Evolutionary conservation across 2,888 invertebrate genomes (phyloP).

Genomic region (Cryptus armator): DNA sequence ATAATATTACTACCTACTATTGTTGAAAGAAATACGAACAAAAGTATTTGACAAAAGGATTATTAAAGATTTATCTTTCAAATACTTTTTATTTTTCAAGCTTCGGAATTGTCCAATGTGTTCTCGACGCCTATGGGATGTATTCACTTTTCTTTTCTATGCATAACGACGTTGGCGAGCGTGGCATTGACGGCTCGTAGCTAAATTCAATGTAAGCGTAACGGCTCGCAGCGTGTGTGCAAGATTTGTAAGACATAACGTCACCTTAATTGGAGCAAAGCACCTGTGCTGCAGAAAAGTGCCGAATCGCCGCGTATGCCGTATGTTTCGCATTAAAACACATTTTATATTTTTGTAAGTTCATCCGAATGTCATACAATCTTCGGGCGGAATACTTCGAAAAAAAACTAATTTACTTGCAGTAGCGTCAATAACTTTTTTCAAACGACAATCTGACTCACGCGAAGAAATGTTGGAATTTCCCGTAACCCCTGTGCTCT

Average conservation of each 20-base stretch:
- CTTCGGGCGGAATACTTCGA: neutral
- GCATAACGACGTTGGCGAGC: neutral
- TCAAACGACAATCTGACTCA: neutral
- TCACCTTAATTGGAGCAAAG: constrained; percentile 54
- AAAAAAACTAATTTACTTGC: neutral
- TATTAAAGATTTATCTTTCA: too few species aligned
- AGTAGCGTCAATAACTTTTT: neutral
- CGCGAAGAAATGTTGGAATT: neutral
- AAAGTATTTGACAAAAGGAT: too few species aligned
- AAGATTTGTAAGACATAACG: constrained; percentile 54
- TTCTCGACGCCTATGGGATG: neutral
- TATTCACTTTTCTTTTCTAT: neutral
- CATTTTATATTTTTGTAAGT: neutral
- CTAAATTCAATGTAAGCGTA: constrained; percentile 26
- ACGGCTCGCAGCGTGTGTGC: constrained; percentile 31
- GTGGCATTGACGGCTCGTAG: constrained; percentile 3
- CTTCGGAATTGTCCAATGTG: too few species aligned
- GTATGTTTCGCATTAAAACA: constrained; percentile 48
- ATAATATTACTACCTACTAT: too few species aligned
- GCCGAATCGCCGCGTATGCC: constrained; percentile 30
- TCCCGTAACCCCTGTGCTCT: neutral
- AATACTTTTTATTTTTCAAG: too few species aligned
- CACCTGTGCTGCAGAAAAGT: constrained; percentile 15
- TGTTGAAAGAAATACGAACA: too few species aligned
- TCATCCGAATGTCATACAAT: neutral